These are phyloP conservation scores for Mus spretus DNA, from an alignment of 2,797 vertebrate genomes.

Conservation along the genomic window DNA sequence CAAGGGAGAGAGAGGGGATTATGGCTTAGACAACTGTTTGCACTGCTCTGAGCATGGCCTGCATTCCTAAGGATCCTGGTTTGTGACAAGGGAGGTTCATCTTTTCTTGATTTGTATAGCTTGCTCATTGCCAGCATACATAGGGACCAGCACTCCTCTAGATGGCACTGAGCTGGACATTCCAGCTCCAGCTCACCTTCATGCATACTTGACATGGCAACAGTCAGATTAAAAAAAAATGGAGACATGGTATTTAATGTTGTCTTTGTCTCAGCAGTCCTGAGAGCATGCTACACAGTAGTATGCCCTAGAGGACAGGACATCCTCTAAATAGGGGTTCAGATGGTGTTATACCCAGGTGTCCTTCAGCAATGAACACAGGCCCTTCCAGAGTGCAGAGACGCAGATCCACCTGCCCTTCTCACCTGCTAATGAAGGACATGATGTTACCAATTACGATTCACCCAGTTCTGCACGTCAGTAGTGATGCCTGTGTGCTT, in stretches of 20 bases:
- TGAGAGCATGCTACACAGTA: rapidly evolving
- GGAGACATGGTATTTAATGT: background rate
- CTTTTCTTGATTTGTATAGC: background rate
- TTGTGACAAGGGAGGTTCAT: background rate
- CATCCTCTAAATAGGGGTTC: too few species aligned
- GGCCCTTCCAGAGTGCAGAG: background rate
- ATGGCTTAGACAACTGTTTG: background rate
- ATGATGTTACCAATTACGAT: rapidly evolving
- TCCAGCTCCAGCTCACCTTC: background rate
- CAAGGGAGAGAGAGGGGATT: too few species aligned
- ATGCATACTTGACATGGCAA: background rate
- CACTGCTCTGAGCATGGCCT: too few species aligned
- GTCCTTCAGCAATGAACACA: background rate
- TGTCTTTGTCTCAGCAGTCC: background rate
- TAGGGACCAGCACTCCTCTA: background rate
- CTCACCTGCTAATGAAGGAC: background rate
- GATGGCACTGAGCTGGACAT: background rate
- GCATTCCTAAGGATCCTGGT: too few species aligned
- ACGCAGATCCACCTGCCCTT: rapidly evolving
- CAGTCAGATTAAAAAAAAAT: background rate
- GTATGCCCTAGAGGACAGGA: background rate
- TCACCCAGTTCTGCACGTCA: rapidly evolving
- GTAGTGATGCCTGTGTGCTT: too few species aligned
- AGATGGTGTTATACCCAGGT: too few species aligned
- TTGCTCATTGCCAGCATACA: background rate